A percentile compares a stretch with the other conserved stretches of the same genome.
phyloP scores from a whole-genome alignment of 2,888 invertebrate species.

The Xylota segnis region DNA sequence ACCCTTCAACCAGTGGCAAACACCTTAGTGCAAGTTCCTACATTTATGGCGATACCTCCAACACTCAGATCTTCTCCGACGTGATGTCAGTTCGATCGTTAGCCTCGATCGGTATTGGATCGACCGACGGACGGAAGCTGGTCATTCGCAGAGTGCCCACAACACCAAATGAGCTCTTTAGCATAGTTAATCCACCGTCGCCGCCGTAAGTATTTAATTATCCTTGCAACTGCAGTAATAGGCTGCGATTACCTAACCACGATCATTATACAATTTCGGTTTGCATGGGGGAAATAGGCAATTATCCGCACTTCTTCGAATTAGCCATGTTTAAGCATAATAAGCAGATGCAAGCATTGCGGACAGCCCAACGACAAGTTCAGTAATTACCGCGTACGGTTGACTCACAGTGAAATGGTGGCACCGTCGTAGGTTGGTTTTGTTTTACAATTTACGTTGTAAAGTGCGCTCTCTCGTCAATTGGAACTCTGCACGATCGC shows the following conservation, averaged over 20 bases:
- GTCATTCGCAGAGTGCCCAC: constrained; percentile 93
- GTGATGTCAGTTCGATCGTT: constrained; percentile 91
- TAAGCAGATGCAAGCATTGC: constrained; percentile 25
- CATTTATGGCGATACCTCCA: constrained; percentile 88
- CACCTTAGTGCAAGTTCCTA: constrained; percentile 84
- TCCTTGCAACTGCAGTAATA: constrained; percentile 26
- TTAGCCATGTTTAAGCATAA: constrained; percentile 55
- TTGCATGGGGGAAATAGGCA: constrained; percentile 48
- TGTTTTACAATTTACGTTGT: constrained; percentile 14
- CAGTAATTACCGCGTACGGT: constrained; percentile 61
- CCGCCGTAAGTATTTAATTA: constrained; percentile 85
- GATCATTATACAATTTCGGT: constrained; percentile 56
- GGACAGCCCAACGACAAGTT: constrained; percentile 1
- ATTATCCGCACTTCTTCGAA: constrained; percentile 59
- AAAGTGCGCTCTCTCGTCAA: constrained; percentile 39
- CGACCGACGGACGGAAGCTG: constrained; percentile 94
- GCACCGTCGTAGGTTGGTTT: constrained; percentile 28
- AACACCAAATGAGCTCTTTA: constrained; percentile 93
- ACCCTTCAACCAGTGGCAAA: constrained; percentile 85
- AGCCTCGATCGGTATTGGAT: constrained; percentile 94
- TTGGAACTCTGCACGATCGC: constrained; percentile 34
- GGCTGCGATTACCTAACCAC: constrained; percentile 16
- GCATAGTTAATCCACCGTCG: constrained; percentile 93
- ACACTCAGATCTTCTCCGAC: constrained; percentile 86
- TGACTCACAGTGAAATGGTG: constrained; percentile 36